A percentile compares a stretch with the other conserved stretches of the same genome.
These are phyloP conservation scores for Rhynchopsitta pachyrhyncha DNA, from an alignment of 2,113 vertebrate genomes.

Conservation along the genomic window DNA sequence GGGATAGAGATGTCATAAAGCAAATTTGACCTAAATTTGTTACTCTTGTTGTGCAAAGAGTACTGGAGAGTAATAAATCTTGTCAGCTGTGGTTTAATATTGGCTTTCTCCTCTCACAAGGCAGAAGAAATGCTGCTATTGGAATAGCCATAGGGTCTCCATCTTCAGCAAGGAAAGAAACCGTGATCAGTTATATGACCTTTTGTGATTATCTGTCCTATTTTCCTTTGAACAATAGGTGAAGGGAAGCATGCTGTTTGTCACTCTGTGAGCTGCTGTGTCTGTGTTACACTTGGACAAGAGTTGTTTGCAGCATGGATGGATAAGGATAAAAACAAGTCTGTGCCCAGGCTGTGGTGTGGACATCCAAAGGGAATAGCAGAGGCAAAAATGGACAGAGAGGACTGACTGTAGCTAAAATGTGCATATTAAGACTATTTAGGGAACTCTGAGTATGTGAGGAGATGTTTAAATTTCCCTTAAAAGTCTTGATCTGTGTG, in stretches of 20 bases:
- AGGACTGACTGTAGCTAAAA: background rate
- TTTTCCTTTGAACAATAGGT: background rate
- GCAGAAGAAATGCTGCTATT: background rate
- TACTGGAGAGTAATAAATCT: background rate
- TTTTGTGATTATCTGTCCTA: background rate
- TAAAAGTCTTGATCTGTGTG: background rate
- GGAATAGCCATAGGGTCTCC: background rate
- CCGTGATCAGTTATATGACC: background rate
- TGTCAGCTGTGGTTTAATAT: background rate
- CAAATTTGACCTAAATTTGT: slow-evolving; percentile 25
- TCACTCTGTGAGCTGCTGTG: background rate
- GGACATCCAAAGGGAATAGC: background rate
- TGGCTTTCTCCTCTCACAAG: background rate
- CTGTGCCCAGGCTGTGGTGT: background rate
- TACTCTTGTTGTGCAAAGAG: background rate
- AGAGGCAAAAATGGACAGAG: background rate
- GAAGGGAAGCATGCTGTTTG: background rate
- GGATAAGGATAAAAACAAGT: background rate
- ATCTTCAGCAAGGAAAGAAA: background rate
- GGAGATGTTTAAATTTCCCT: background rate
- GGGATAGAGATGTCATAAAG: background rate
- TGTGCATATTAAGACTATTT: background rate
- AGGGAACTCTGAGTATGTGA: background rate
- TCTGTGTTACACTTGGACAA: background rate
- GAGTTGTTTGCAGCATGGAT: background rate